A percentile compares a stretch with the other conserved stretches of the same genome.
phyloP scores from a whole-genome alignment of 1,140 invertebrate species.

The Achroia grisella region DNA sequence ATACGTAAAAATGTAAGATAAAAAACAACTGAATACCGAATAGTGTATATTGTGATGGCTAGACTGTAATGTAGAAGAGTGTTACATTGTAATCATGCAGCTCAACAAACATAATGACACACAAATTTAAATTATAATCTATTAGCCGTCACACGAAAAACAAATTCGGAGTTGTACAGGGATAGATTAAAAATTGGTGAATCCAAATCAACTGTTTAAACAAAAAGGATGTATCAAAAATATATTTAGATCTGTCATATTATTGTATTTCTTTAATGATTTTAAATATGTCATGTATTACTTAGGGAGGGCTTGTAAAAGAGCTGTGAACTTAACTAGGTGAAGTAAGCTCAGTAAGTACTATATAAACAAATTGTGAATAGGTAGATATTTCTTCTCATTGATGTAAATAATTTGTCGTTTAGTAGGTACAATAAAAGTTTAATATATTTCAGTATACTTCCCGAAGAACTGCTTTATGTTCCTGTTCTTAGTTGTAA shows the following conservation, averaged over 20 bases:
- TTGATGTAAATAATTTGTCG: constrained; percentile 61
- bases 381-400: constrained; percentile 51
- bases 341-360: constrained; percentile 53
- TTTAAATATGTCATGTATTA: constrained; percentile 10
- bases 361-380: constrained; percentile 36
- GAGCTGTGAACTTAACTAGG: constrained; percentile 51
- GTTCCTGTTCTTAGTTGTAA: constrained; percentile 70
- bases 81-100: constrained; percentile 1
- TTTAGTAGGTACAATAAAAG: constrained; percentile 50
- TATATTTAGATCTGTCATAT: constrained; percentile 19
- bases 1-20: constrained; percentile 55
- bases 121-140: constrained; percentile 18
- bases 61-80: constrained; percentile 14
- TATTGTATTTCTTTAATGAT: constrained; percentile 8
- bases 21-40: constrained; percentile 41
- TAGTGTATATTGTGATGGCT: constrained; percentile 58
- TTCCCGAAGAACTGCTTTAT: constrained; percentile 68
- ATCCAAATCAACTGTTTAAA: constrained; percentile 28
- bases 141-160: constrained; percentile 42
- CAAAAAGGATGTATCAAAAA: constrained; percentile 27
- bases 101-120: constrained; percentile 12
- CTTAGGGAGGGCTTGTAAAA: constrained; percentile 48
- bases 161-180: constrained; percentile 73
- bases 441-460: constrained; percentile 68
- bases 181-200: constrained; percentile 51